These are phyloP conservation scores for Microcebus jonahi DNA, from an alignment of 2,113 vertebrate species.

Conservation along the genomic window DNA sequence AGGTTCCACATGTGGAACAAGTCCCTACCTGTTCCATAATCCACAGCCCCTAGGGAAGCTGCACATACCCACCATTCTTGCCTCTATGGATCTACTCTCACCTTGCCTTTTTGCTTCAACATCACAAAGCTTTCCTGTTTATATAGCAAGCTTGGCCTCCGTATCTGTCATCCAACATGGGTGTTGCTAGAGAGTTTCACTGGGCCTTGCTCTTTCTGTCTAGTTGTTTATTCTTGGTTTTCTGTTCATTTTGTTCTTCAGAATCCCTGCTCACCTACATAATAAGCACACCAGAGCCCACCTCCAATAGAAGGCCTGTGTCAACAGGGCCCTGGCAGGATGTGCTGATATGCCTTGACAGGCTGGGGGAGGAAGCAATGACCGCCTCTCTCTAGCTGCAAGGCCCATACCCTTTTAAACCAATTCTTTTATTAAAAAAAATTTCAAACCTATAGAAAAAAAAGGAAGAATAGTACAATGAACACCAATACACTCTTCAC, in stretches of 20 bases:
- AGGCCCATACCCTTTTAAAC: neutral
- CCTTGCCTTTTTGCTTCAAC: neutral
- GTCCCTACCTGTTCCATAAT: neutral
- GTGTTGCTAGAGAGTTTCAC: neutral
- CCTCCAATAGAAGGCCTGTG: neutral
- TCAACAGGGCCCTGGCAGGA: neutral
- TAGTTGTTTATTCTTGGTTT: neutral
- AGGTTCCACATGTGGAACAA: neutral
- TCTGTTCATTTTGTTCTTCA: neutral
- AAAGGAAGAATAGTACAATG: neutral
- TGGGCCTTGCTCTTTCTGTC: neutral
- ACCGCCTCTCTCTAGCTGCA: neutral
- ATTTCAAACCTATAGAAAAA: neutral
- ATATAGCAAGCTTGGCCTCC: neutral
- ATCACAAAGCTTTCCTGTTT: neutral
- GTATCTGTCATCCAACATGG: neutral
- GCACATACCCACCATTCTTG: rapidly evolving
- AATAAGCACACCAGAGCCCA: neutral
- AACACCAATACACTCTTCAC: neutral
- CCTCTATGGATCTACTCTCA: neutral
- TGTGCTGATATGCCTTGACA: neutral
- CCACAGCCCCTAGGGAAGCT: neutral
- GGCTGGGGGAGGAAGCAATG: neutral
- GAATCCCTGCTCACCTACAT: too few species aligned
- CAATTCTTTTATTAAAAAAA: neutral